Base-by-base conservation (phyloP, 2,888 invertebrate species). In the Hoplodrina ambigua region DNA sequence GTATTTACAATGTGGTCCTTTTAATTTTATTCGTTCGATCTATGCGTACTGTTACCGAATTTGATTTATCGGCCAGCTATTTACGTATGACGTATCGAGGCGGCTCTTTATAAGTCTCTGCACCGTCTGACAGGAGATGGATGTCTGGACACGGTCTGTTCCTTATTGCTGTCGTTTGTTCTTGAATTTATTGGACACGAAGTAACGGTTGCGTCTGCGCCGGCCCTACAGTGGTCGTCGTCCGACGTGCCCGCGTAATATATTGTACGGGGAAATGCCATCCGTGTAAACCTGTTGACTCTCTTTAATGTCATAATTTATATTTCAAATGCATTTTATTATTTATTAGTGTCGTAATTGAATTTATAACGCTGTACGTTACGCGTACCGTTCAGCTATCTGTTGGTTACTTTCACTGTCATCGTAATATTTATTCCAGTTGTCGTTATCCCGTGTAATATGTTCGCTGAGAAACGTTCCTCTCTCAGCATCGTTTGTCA, bases 141-240 rank as follows among this genome's bases (percentile, higher is more conserved):
- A 95, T 94, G 93, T 89, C 88, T 88, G 86, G 87, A 88, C 86
- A 82, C 85, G 81, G 84, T 84, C 78, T 87, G 91, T 94, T 91
- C 92, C 93, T 93, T 91, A 92, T 92, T 91, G 92, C 92, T 90
- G 93, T 93, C 92, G 92, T 92, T 94, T 93, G 91, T 92, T 92
- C 90, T 90, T 90, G 89, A 91, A 93, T 94, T 94, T 94, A 94
- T 94, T 93, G 92, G 91, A 91, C 93, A 94, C 94, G 94, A 93
- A 92, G 89, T 94, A 94, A 94, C 93, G 92, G 94, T 91, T 87
- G 89, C 88, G 85, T 86, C 85, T 84, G 82, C 84, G 82, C 80
- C 75, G 88, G 84, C 83, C 87, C 86, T 88, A 83, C 87, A 87
- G 88, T 89, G 90, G 89, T 88, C 88, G 87, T 83, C 75, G 83